Evolutionary conservation across 2,888 invertebrate genomes (phyloP), one percentile per base, ranked within the genome.

Genomic region (Lasioglossum pauxillum): DNA sequence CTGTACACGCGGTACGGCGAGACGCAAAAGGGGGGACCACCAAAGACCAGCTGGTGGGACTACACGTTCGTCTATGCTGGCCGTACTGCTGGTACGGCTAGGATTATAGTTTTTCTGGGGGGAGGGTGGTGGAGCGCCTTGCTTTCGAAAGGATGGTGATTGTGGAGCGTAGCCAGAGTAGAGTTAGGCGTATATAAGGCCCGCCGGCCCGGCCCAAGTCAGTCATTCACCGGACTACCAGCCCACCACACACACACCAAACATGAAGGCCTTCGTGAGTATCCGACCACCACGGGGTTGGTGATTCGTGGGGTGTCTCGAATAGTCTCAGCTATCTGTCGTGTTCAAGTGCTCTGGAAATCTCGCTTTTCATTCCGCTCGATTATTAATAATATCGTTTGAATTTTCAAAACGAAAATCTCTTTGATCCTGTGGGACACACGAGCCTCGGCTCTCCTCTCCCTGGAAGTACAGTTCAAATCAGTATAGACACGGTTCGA

Each of bases 91-190:
- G 84, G 79, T 85, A 88, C 86, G 89, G 88, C 89, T 93, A 92
- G 94, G 95, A 94, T 94, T 94, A 95, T 93, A 93, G 93, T 93
- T 94, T 94, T 93, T 93, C 93, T 93, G 90, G 90, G 92, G 89
- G 93, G 92, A 92, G 93, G 92, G 93, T 92, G 93, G 91, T 92
- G 92, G 93, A 89, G 92, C 90, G 93, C 91, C 89, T 92, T 94
- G 95, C 95, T 95, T 95, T 95, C 95, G 95, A 95, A 95, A 95
- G 95, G 95, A 95, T 95, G 94, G 95, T 94, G 95, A 95, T 95
- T 95, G 95, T 94, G 94, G 94, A 93, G 94, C 94, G 94, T 94
- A 93, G 94, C 93, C 92, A 94, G 94, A 93, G 92, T 94, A 94
- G 94, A 95, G 94, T 94, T 95, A 93, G 95, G 94, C 93, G 95